Base-by-base conservation (phyloP, 2,888 invertebrate genomes). In the Conomelus anceps region DNA sequence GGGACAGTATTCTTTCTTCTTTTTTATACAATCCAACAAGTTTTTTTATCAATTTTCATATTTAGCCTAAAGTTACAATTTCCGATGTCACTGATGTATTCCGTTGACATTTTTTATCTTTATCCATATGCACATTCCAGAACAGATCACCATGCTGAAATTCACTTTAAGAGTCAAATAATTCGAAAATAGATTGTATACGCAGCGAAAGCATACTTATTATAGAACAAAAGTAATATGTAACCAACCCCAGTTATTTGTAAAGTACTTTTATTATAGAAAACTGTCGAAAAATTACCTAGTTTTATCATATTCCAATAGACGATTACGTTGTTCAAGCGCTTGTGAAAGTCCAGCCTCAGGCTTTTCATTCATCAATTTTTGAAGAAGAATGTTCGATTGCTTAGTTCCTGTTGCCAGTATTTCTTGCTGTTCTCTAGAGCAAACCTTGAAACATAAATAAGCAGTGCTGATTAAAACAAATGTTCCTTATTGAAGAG, bases 241-340 rank as follows among this genome's bases (percentile, higher is more conserved):
- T n/a, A n/a, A n/a, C n/a, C n/a, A n/a, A n/a, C n/a, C n/a, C n/a
- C n/a, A n/a, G n/a, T n/a, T n/a, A n/a, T n/a, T n/a, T n/a, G n/a
- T n/a, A n/a, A n/a, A 9, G 22, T 22, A 22, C 20, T 86, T 1
- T 20, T 86, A 84, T 6, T 24, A 24, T 26, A 29, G n/a, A 9
- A n/a, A n/a, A n/a, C n/a, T n/a, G n/a, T 86, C 22, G 13, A 22
- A 87, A 63, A 23, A 17, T 11, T 90, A 96, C 96, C 97, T 96
- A 88, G 96, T 96, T 89, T 95, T 95, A 93, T 98, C 98, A 93
- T 95, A 98, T 92, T 98, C 97, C 89, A 99, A 93, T 88, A 99
- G 94, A 89, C 95, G 95, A 93, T 98, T 96, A 91, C 98, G 95
- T 90, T 97, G 96, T 89, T 96, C 95, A 17, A 97, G 91, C 0